Base-by-base conservation (phyloP, 2,888 invertebrate genomes). In the Meteorus colon region DNA sequence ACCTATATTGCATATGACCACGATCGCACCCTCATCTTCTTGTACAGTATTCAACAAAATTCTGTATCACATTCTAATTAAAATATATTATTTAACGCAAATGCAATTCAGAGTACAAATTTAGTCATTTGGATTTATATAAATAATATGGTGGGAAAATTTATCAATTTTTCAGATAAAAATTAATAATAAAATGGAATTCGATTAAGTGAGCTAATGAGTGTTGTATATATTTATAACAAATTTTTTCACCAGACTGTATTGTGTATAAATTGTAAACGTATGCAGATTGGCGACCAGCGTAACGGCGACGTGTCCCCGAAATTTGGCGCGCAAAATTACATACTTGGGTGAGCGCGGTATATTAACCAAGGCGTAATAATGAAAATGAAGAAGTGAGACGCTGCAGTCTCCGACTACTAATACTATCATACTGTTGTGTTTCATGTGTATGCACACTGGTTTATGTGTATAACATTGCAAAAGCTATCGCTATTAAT, bases 221-320 rank as follows among this genome's bases (percentile, higher is more conserved):
- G 2, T 12, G 12, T 2, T 12, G 12, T 41, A 6, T 41, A 12
- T 41, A 41, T 41, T 41, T 41, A 12, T 41, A 8, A 41, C 2
- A 41, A 41, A 41, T 55, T 74, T 74, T 74, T 67, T 68, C 34
- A 24, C 19, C 62, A 51, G 74, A 75, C 51, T 70, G 74, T 74
- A 63, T 62, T 34, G 62, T 41, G 62, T 29, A 62, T 45, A 60
- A 41, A 45, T 48, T 75, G 72, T 85, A 87, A 87, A 82, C 82
- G 76, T 84, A 87, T 87, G 87, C 83, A 87, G 86, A 87, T 87
- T 87, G 81, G 84, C 80, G 85, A 82, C 81, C 84, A 84, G 76
- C 77, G 65, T 77, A 75, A 59, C 48, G 72, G 83, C 81, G 82
- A 81, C 83, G 82, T 84, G 84, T 86, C 85, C 82, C 85, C 84